Base-by-base conservation (phyloP, 2,888 invertebrate genomes). In the Tetragnatha montana region DNA sequence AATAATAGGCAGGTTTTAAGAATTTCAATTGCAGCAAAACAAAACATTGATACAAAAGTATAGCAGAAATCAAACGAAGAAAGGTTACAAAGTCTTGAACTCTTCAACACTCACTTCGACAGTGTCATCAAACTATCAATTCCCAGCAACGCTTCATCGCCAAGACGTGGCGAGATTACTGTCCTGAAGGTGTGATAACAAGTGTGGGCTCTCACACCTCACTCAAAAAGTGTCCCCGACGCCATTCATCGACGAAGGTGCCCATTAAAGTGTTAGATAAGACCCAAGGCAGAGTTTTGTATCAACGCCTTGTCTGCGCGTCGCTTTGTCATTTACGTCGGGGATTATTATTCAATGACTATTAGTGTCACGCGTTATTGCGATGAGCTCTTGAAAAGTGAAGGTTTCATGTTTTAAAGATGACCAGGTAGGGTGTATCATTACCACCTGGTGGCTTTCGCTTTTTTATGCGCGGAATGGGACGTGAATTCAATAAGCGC, bases 281-380 rank as follows among this genome's bases (percentile, higher is more conserved):
- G 76, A 82, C 68, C 82, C 78, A 88, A 70, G 76, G 81, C 51
- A 70, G 76, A 78, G 81, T 70, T 82, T 70, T 70, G 19, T 76
- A 81, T 88, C 87, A 88, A 69, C 81, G 75, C 75, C 87, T 88
- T 78, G 87, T 78, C 87, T 81, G n/a, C 10, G 35, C 51, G 21
- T 70, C 75, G 68, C 49, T 85, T 69, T 85, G 78, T 68, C 79
- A 81, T 22, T 81, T 81, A 79, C n/a, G 51, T 35, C 50, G n/a
- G 60, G 71, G 81, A 89, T 89, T 81, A 89, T 89, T 85, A 89
- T 89, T 85, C 89, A 85, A 86, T 86, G 81, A 89, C 81, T 89
- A 89, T 89, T 86, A 89, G 89, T 89, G 89, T 89, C 89, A 85
- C 47, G 35, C 35, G 49, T 87, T 75, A 78, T 88, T 82, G 82